Conservation (phyloP, 2,888 invertebrate species). For the Folsomia manolachei region DNA sequence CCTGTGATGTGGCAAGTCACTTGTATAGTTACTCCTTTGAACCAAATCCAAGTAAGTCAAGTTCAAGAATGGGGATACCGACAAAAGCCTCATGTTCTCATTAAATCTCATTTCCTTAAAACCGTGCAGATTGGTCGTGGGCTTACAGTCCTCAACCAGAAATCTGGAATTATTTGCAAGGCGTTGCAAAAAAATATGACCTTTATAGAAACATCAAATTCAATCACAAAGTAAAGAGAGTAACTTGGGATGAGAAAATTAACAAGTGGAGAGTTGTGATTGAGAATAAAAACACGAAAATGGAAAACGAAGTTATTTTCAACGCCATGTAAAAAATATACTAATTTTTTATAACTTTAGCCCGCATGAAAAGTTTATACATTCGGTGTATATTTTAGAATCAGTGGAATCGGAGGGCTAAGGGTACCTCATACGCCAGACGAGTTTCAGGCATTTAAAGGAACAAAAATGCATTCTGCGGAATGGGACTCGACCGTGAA, state of each 20-base stretch:
- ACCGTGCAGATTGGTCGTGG: slow-evolving; percentile 41
- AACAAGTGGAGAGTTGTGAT: slow-evolving; percentile 30
- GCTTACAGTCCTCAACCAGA: slow-evolving; percentile 33
- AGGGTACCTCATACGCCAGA: slow-evolving; percentile 30
- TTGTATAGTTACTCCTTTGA: slow-evolving; percentile 47
- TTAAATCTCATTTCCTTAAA: background rate
- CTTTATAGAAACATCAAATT: slow-evolving; percentile 38
- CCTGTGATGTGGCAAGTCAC: slow-evolving; percentile 42
- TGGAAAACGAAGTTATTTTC: slow-evolving; percentile 5
- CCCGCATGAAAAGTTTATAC: background rate
- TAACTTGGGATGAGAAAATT: slow-evolving; percentile 32
- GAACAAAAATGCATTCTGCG: slow-evolving; percentile 37
- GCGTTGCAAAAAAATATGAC: slow-evolving; percentile 39
- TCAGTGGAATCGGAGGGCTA: slow-evolving; percentile 32
- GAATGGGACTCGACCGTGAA: slow-evolving; percentile 36
- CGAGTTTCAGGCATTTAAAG: slow-evolving; percentile 29
- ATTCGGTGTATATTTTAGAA: no score
- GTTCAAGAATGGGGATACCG: background rate
- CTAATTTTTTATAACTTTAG: slow-evolving; percentile 2
- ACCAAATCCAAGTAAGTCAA: slow-evolving; percentile 34
- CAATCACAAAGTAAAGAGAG: slow-evolving; percentile 18
- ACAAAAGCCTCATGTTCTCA: background rate
- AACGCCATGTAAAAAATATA: background rate
- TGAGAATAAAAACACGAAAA: background rate
- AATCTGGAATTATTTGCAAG: slow-evolving; percentile 36